Evolutionary conservation across 2,888 invertebrate genomes (phyloP).

Genomic region (Cordilura impudica): DNA sequence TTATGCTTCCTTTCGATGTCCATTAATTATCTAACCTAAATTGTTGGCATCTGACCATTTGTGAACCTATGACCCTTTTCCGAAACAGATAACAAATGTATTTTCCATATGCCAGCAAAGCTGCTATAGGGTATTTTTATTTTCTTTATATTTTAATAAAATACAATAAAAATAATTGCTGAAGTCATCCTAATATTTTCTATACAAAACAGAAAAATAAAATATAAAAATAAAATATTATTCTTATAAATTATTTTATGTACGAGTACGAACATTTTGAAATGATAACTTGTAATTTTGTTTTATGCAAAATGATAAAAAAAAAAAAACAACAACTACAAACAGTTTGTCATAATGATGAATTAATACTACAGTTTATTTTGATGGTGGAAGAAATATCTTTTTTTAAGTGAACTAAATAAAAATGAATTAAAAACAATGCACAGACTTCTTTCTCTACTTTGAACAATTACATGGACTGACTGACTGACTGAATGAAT

Average conservation of each 20-base stretch:
- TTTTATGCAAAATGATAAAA: neutral
- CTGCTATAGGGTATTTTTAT: neutral
- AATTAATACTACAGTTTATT: slow-evolving; percentile 46
- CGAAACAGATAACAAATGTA: too few relatives aligned
- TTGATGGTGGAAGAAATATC: slow-evolving; percentile 44
- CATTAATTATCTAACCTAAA: too few relatives aligned
- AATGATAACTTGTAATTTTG: slow-evolving; percentile 6
- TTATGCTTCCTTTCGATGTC: too few relatives aligned
- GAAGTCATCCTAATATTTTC: neutral
- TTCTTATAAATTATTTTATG: slow-evolving; percentile 7
- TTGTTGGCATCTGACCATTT: too few relatives aligned
- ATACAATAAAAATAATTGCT: slow-evolving; percentile 18
- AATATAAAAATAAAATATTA: neutral
- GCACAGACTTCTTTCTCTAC: slow-evolving; percentile 60
- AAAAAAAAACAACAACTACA: neutral
- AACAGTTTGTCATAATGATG: slow-evolving; percentile 58
- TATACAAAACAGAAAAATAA: neutral
- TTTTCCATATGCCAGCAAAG: too few relatives aligned
- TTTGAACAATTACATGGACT: slow-evolving; percentile 43
- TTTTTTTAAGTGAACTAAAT: slow-evolving; percentile 60
- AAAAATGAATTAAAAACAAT: slow-evolving; percentile 60
- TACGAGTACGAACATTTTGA: neutral
- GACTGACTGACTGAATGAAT: slow-evolving; percentile 37
- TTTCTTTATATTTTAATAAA: slow-evolving; percentile 11
- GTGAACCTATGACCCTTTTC: too few relatives aligned